A percentile compares a stretch with the other conserved stretches of the same genome.
phyloP scores from a whole-genome alignment of 1,140 invertebrate species.

The Nasonia giraulti region DNA sequence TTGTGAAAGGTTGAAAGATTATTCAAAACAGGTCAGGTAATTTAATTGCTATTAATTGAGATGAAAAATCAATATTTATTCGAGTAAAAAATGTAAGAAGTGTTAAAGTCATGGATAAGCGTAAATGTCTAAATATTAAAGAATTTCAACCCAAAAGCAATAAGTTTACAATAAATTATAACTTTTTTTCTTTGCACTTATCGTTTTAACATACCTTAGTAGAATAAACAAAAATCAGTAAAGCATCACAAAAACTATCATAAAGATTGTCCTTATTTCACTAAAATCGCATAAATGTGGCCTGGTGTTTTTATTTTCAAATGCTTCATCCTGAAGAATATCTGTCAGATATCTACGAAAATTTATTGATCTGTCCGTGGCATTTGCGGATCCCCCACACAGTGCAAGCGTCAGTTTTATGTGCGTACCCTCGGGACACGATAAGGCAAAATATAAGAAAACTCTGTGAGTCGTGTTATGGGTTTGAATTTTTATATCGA shows the following conservation, averaged over 20 bases:
- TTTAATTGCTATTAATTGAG: background rate
- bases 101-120: no score
- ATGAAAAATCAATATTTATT: no score
- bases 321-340: slow-evolving; percentile 55
- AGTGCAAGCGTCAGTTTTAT: slow-evolving; percentile 66
- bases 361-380: slow-evolving; percentile 69
- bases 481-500: slow-evolving; percentile 72
- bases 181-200: no score
- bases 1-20: slow-evolving; percentile 26
- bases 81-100: no score
- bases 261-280: slow-evolving; percentile 51
- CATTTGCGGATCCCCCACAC: slow-evolving; percentile 37
- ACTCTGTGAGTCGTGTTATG: slow-evolving; percentile 60
- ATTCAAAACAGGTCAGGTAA: background rate
- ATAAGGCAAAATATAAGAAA: slow-evolving; percentile 67
- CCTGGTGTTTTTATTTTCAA: slow-evolving; percentile 52
- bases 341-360: slow-evolving; percentile 67
- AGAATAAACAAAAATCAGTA: background rate
- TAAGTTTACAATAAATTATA: no score
- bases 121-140: no score
- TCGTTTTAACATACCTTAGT: no score
- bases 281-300: slow-evolving; percentile 45
- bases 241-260: slow-evolving; percentile 48
- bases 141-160: no score
- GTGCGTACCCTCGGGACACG: slow-evolving; percentile 62